Base-by-base conservation (phyloP, 2,888 invertebrate genomes). In the Drosophila robusta region DNA sequence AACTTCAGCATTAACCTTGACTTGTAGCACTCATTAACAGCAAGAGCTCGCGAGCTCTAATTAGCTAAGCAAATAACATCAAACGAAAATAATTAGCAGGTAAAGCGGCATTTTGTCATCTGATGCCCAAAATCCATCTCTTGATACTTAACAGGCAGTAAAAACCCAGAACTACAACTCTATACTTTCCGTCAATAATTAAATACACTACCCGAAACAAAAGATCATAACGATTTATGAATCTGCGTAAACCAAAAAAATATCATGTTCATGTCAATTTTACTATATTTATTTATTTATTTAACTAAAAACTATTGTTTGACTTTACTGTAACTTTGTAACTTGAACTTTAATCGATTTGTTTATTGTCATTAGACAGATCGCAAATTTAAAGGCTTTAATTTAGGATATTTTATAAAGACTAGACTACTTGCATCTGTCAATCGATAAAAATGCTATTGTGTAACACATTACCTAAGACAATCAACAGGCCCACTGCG, bases 11-110 rank as follows among this genome's bases (percentile, higher is more conserved):
- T 44, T 46, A 47, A 52, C 36, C 67, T 54, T 67, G 58, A 62
- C 34, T 51, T 26, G 16, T 32, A 14, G 12, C 41, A 39, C 14
- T 63, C 55, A 75, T 70, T 75, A 75, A 41, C 54, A 29, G 6
- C 32, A 38, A 16, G 18, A 29, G 12, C 8, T 9, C 3, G 12
- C 39, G 18, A 42, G 57, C 49, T 62, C 64, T 62, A 70, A 76
- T 58, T 70, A 24, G 12, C 6, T 16, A 45, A 14, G 29, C 46
- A 62, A 70, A 62, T n/a, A 51, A 5, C 32, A 44, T 12, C 12
- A n/a, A 54, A 38, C 11, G 42, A 5, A 9, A 18, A 38, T 55
- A 64, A 70, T 70, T 64, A 64, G 51, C 61, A 41, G 55, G 18
- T 11, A 50, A 49, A 56, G 50, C 9, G 14, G 38, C 16, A 32